Evolutionary conservation across 2,888 invertebrate species (phyloP).

Genomic region (Seira ritae): DNA sequence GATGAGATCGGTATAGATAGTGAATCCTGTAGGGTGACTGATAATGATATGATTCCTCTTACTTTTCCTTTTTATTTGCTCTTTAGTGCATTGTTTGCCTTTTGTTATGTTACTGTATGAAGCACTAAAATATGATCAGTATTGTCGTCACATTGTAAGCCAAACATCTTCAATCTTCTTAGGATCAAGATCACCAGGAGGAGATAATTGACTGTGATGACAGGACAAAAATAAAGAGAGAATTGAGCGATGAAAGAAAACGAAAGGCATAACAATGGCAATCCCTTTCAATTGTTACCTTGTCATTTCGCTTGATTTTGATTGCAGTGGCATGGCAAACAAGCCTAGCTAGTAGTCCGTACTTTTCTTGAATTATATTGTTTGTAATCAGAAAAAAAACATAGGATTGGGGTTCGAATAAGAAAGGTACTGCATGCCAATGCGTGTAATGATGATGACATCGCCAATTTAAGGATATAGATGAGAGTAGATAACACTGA

Average conservation of each 20-base stretch:
- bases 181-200: conserved; percentile 7
- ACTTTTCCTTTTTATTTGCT: conserved; percentile 15
- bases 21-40: not conserved
- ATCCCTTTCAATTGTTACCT: conserved; percentile 2
- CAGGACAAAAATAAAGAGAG: conserved; percentile 7
- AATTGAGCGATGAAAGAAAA: not conserved
- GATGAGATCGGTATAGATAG: not conserved
- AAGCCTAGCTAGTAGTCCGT: not conserved
- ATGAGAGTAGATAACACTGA: too few relatives aligned
- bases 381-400: not conserved
- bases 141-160: not conserved
- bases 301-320: not conserved
- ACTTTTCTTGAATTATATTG: not conserved
- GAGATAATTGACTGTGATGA: conserved; percentile 9
- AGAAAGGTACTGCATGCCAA: too few relatives aligned
- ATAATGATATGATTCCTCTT: not conserved
- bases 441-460: too few relatives aligned
- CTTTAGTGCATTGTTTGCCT: not conserved
- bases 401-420: not conserved
- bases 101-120: conserved; percentile 16
- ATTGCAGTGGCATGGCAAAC: not conserved
- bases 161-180: conserved; percentile 4
- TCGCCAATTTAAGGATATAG: too few relatives aligned
- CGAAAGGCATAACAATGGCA: not conserved
- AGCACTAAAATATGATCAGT: conserved; percentile 9